Conservation (phyloP, 2,113 vertebrate species). For the Noctilio leporinus region DNA sequence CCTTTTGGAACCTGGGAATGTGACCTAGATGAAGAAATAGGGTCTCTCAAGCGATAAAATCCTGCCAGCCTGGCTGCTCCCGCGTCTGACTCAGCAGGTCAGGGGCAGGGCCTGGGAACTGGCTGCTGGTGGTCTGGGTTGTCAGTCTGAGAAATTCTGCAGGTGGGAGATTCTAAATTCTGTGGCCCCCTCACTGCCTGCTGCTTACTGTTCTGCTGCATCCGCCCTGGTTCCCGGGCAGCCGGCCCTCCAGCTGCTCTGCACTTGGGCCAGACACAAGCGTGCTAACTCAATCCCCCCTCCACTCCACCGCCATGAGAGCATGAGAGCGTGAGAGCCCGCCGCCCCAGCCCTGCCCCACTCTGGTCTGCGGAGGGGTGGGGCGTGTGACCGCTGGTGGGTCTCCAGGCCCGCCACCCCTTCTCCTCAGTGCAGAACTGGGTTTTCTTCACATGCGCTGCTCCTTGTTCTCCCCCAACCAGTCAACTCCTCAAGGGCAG, state of each 20-base stretch:
- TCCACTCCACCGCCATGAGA: background rate
- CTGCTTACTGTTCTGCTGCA: background rate
- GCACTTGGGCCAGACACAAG: fast-evolving
- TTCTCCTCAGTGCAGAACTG: background rate
- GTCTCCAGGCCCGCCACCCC: background rate
- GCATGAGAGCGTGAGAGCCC: fast-evolving
- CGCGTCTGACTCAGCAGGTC: background rate
- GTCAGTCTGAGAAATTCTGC: background rate
- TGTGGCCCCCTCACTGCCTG: background rate
- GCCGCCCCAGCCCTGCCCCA: background rate
- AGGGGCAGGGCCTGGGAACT: background rate
- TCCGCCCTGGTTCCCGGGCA: fast-evolving
- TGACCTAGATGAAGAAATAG: background rate
- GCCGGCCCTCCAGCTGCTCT: fast-evolving
- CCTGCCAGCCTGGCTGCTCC: background rate
- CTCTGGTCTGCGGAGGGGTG: background rate
- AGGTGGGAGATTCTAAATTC: background rate
- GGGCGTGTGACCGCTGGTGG: background rate
- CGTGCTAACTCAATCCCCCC: background rate
- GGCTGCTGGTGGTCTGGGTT: background rate
- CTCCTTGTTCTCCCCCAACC: background rate
- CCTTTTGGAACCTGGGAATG: background rate
- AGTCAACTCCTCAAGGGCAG: background rate
- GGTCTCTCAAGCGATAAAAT: background rate
- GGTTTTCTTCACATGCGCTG: fast-evolving